Percentiles rank a stretch among this genome's conserved stretches.
These are phyloP conservation scores for Glomeris marginata DNA, from an alignment of 2,888 invertebrate genomes.

Conservation along the genomic window DNA sequence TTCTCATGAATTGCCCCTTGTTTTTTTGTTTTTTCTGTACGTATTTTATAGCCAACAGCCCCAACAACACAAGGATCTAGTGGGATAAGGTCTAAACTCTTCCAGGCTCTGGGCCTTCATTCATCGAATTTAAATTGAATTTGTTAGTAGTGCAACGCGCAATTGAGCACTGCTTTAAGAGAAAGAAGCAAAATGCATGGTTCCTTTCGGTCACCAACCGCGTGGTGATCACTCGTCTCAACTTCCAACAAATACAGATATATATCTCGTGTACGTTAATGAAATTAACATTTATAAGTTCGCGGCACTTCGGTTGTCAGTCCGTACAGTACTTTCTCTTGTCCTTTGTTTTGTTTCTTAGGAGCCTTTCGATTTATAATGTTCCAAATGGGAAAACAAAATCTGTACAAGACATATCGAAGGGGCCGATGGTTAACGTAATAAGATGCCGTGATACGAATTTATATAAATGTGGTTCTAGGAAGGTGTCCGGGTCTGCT, in stretches of 20 bases:
- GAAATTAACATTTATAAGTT: background rate
- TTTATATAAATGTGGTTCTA: background rate
- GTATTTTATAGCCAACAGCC: no score
- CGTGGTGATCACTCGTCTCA: background rate
- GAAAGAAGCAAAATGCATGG: no score
- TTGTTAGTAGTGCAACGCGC: background rate
- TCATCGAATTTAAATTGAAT: constrained; percentile 30
- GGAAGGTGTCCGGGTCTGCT: background rate
- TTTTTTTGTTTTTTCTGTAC: no score
- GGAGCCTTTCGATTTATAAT: no score
- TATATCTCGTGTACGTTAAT: background rate
- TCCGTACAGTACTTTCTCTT: no score
- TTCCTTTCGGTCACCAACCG: background rate
- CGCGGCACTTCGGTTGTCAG: background rate
- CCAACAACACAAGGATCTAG: constrained; percentile 38
- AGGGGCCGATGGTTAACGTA: no score
- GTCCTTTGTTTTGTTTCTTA: no score
- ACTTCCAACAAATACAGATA: background rate
- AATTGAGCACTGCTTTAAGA: background rate
- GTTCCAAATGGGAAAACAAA: no score
- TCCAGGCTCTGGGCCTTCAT: constrained; percentile 68
- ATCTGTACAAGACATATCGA: no score
- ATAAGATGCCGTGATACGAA: background rate
- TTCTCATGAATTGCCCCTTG: no score
- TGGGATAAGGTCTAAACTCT: constrained; percentile 66